Base-by-base conservation (phyloP, 2,888 invertebrate species). In the Campoletis raptor region DNA sequence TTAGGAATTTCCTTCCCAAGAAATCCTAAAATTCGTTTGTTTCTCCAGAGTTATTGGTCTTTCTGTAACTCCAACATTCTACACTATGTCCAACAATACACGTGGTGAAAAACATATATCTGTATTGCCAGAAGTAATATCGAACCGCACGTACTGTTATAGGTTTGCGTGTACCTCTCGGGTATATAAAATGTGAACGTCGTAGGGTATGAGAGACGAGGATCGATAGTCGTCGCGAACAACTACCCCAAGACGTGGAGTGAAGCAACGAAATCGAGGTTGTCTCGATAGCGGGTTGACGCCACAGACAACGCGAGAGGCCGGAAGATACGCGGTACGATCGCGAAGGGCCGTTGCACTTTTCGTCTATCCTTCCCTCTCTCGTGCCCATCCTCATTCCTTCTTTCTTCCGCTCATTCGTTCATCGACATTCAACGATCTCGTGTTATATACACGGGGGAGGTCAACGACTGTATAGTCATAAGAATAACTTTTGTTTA, bases 211-310 rank as follows among this genome's bases (percentile, higher is more conserved):
- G 45, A 70, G 80, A 79, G 76, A 70, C 79, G 76, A 80, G 76
- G 83, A 83, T 86, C 85, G 80, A 86, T 86, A 86, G 85, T 80
- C 83, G 83, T 86, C 83, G 83, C 64, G 70, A 83, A 76, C 85
- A 79, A 80, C 83, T 77, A 83, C 79, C 48, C 54, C 12, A 72
- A 83, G 83, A 80, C 80, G 74, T 36, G 67, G 37, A 74, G 78
- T 79, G 76, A 83, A 79, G 54, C 79, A 77, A 66, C 83, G 57
- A 83, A 86, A 80, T 86, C 76, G 80, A 85, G 82, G 83, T 83
- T 80, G 83, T 83, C 85, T 70, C 80, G 85, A 76, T 83, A 80
- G 80, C 66, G 79, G 64, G 80, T 83, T 76, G 83, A 76, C 85
- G 83, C 76, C 76, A 83, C 76, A 57, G 54, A 67, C 67, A 67